Conservation (phyloP, 2,888 invertebrate species). For the Papilio protenor region DNA sequence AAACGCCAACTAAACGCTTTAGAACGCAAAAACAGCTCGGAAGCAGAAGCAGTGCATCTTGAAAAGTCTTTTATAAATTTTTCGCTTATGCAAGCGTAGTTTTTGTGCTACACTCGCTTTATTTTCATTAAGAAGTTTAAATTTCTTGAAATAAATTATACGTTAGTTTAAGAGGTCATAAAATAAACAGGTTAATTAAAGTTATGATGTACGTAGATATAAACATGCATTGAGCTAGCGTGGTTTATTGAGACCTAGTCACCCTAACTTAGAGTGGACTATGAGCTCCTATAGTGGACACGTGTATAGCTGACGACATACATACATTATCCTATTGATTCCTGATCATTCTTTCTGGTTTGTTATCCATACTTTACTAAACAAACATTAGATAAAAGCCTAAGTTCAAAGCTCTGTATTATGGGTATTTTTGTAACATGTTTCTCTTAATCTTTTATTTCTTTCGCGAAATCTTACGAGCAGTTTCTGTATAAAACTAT, state of each 20-base stretch:
- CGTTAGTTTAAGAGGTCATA: background rate
- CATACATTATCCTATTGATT: too few relatives aligned
- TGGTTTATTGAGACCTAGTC: background rate
- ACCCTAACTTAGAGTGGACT: background rate
- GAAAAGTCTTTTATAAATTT: slow-evolving; percentile 4
- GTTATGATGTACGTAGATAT: too few relatives aligned
- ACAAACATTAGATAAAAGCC: background rate
- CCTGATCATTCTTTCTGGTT: too few relatives aligned
- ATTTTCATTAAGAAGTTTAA: slow-evolving; percentile 7
- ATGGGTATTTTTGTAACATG: background rate
- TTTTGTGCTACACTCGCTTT: slow-evolving; percentile 3
- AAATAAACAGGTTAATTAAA: too few relatives aligned
- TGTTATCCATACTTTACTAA: background rate
- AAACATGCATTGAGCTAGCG: background rate
- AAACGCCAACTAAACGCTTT: slow-evolving; percentile 16
- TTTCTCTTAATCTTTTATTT: slow-evolving; percentile 1
- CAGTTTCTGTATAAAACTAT: slow-evolving; percentile 4
- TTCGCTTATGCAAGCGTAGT: slow-evolving; percentile 1
- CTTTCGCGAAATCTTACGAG: background rate
- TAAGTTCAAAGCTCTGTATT: background rate
- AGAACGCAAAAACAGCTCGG: slow-evolving; percentile 7
- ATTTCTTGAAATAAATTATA: background rate
- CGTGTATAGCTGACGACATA: too few relatives aligned
- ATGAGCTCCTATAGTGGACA: background rate
- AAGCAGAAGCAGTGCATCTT: slow-evolving; percentile 9